Base-by-base conservation (phyloP, 2,888 invertebrate species). In the Drosophila differens region DNA sequence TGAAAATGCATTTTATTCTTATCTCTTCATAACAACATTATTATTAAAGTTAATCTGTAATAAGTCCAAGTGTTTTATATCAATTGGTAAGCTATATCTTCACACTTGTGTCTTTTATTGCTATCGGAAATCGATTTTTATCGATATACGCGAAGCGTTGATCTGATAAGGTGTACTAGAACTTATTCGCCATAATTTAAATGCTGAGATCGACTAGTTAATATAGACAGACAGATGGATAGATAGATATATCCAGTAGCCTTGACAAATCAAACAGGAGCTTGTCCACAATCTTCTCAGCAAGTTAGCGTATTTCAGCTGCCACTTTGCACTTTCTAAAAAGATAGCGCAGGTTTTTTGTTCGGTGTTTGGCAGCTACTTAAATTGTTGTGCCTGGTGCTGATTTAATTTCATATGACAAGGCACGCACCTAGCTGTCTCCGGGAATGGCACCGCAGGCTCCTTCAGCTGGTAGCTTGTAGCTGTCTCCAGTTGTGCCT, bases 401-500 rank as follows among this genome's bases (percentile, higher is more conserved):
- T 74, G 62, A 62, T 73, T 79, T 70, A 67, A 76, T 74, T 75
- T 65, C 49, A 70, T 71, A 66, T 74, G 85, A 76, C 85, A 82
- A 70, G 85, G 59, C 74, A 76, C 62, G 64, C 63, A 74, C 55
- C 84, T 71, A 44, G 58, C 22, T 64, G 60, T 60, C 53, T 39
- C 37, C 60, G 33, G 32, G 37, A 28, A 32, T 22, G 51, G n/a
- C 47, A 25, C 16, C 33, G 14, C 37, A 33, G 35, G 51, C 47
- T 39, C 30, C 10, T 44, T 3, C 32, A 47, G 25, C 47, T 47
- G 47, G 37, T 28, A 41, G 64, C 63, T 64, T 73, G 49, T 67
- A 68, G 69, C 70, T 85, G 76, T 79, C 76, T 79, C 73, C 74
- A 79, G 87, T 83, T 82, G 89, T 76, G 83, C 79, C 58, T 74